Percentiles rank a stretch among this genome's conserved stretches.
Conservation (phyloP, 2,113 vertebrate genomes). For the Platysternon megacephalum region DNA sequence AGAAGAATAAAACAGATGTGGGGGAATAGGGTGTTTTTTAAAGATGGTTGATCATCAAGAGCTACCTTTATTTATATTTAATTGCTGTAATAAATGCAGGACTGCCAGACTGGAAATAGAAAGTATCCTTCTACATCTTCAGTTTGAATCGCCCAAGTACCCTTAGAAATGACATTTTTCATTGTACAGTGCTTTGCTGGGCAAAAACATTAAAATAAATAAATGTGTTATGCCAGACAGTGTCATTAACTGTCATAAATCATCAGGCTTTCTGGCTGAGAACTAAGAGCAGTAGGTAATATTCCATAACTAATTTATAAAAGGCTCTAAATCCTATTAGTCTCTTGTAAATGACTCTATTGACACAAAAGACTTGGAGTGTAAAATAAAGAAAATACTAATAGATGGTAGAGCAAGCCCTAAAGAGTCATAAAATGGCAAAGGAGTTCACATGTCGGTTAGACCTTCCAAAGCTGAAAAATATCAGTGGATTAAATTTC, state of each 20-base stretch:
- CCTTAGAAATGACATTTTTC: constrained; percentile 12
- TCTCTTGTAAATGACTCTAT: neutral
- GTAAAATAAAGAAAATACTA: constrained; percentile 12
- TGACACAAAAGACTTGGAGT: neutral
- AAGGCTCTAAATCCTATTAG: constrained; percentile 20
- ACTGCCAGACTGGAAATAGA: constrained; percentile 25
- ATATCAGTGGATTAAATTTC: neutral
- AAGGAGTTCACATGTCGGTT: neutral
- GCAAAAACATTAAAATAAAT: constrained; percentile 51
- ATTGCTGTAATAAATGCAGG: constrained; percentile 33
- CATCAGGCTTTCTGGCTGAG: constrained; percentile 1
- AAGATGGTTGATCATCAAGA: neutral
- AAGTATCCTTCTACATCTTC: neutral
- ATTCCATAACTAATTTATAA: constrained; percentile 31
- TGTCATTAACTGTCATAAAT: constrained; percentile 48
- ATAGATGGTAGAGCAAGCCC: neutral
- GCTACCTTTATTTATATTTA: constrained; percentile 37
- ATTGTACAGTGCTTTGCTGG: neutral
- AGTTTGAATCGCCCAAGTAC: constrained; percentile 5
- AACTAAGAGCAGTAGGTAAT: constrained; percentile 29
- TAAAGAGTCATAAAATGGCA: neutral
- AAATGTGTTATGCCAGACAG: constrained; percentile 44
- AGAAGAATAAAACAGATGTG: neutral
- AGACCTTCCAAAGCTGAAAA: neutral
- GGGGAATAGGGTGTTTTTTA: neutral